These are phyloP conservation scores for Cydia amplana DNA, from an alignment of 1,140 invertebrate genomes.

Conservation along the genomic window DNA sequence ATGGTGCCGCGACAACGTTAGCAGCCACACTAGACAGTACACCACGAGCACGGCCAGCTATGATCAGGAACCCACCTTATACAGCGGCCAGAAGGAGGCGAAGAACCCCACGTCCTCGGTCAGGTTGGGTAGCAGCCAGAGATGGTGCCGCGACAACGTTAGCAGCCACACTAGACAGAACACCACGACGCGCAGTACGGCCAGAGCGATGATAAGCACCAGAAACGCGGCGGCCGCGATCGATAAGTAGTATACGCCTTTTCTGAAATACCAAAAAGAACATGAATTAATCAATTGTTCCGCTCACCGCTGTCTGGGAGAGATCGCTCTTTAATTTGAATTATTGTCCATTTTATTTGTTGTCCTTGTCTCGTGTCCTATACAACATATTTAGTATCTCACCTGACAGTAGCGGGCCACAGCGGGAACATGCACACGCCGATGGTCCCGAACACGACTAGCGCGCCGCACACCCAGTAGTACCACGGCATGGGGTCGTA, in stretches of 20 bases:
- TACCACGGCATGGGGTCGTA: too few species aligned
- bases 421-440: too few species aligned
- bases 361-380: not conserved
- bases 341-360: too few species aligned
- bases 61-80: conserved; percentile 91
- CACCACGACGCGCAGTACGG: conserved; percentile 92
- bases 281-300: too few species aligned
- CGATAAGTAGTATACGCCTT: conserved; percentile 98
- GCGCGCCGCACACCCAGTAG: too few species aligned
- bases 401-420: too few species aligned
- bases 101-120: conserved; percentile 99
- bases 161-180: conserved; percentile 95
- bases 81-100: conserved; percentile 98
- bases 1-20: conserved; percentile 94
- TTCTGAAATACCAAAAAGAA: conserved; percentile 69
- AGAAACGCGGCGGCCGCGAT: conserved; percentile 96
- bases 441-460: too few species aligned
- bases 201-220: conserved; percentile 94
- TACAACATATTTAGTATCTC: too few species aligned
- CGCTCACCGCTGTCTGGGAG: too few species aligned
- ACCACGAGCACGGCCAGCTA: conserved; percentile 95
- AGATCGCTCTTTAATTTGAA: too few species aligned
- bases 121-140: conserved; percentile 98
- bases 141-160: conserved; percentile 94
- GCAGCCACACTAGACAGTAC: conserved; percentile 94